A percentile compares a stretch with the other conserved stretches of the same genome.
phyloP scores from a whole-genome alignment of 2,113 vertebrate genomes.

The Acinonyx jubatus region DNA sequence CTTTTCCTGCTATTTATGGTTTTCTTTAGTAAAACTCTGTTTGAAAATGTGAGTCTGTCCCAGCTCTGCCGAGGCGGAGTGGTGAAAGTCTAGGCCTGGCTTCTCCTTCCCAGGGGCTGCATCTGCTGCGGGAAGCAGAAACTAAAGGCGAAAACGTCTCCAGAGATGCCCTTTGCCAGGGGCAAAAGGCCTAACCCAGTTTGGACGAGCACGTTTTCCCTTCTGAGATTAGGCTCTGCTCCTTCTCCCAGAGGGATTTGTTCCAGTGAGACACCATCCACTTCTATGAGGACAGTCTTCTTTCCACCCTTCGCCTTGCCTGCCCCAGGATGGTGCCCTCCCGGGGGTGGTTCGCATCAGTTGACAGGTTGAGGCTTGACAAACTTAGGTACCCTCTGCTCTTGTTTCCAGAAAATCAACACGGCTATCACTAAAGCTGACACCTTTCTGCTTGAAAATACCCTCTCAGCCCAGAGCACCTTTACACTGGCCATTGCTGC shows the following conservation, averaged over 20 bases:
- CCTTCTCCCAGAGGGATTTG: neutral
- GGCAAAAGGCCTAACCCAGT: neutral
- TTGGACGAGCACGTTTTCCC: neutral
- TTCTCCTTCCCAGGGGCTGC: neutral
- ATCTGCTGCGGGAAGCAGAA: neutral
- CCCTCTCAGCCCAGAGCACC: constrained; percentile 83
- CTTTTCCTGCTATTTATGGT: neutral
- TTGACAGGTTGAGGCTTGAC: neutral
- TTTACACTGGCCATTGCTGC: constrained; percentile 89
- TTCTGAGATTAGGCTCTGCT: neutral
- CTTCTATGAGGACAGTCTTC: neutral
- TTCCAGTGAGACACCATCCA: neutral
- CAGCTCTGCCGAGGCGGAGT: neutral
- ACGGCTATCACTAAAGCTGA: constrained; percentile 84
- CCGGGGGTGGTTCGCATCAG: neutral
- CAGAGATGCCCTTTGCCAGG: neutral
- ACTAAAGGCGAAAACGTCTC: neutral
- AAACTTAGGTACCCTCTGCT: constrained; percentile 40
- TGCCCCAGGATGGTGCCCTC: neutral
- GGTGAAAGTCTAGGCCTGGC: neutral
- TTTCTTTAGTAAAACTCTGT: neutral
- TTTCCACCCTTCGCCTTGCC: neutral
- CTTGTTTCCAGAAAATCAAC: constrained; percentile 85
- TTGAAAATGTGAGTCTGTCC: neutral
- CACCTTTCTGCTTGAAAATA: constrained; percentile 86